Evolutionary conservation across 2,113 vertebrate genomes (phyloP), one percentile per base, ranked within the genome.

Genomic region (Triplophysa rosa): DNA sequence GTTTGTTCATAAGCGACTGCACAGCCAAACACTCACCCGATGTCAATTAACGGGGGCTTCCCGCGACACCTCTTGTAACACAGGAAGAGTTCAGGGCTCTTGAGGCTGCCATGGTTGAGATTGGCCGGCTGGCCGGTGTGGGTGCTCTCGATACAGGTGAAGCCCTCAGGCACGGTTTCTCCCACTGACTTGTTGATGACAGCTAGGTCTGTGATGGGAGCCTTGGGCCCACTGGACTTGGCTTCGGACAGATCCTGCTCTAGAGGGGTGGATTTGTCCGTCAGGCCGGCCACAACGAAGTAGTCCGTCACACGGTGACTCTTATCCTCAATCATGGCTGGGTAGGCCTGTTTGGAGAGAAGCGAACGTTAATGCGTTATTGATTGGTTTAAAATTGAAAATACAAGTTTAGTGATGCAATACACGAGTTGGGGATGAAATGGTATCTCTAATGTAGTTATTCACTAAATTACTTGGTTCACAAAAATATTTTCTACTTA

Each of bases 231-330:
- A n/a, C 88, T 77, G 56, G 94, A 95, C 87, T 98, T 99, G 2
- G 94, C 91, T 84, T 99, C 97, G 0, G 93, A 93, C 72, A 97
- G 93, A 80, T 99, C 98, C 88, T 96, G 95, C 88, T 99, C 97
- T 82, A 98, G 88, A 7, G 94, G 95, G 1, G 93, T 93, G 80
- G 95, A 94, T 9, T 94, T 94, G 77, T 98, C 97, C 0, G 97
- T 99, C 83, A 99, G 94, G 58, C 97, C 98, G 21, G 98, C 96
- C 82, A 98, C 97, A 71, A 99, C 98, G 64, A 99, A 99, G 91
- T 99, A 99, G 94, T 99, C 97, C 10, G 95, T 95, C 87, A 99
- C 97, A 5, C 96, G 95, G 81, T 96, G 96, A 85, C 96, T 95
- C 92, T 97, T 98, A 91, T 99, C 96, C 92, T 99, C 95, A 82